Percentiles rank a stretch among this genome's conserved stretches.
Evolutionary conservation across 92 coral and sea anemone species (phyloP).

Genomic region (Diadumene lineata): DNA sequence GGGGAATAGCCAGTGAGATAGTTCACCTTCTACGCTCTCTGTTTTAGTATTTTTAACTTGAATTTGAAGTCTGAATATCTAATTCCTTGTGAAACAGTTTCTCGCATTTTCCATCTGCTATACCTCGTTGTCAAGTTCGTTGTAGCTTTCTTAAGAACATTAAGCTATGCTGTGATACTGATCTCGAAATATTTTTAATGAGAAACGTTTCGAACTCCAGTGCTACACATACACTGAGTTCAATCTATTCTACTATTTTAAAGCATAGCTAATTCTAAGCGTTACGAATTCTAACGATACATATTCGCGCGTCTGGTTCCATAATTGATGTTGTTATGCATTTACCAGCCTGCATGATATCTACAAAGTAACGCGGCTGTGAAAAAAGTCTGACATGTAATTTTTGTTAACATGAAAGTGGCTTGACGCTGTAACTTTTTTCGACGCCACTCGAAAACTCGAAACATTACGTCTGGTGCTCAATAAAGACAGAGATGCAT

Average conservation of each 20-base stretch:
- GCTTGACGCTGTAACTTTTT: too few relatives aligned
- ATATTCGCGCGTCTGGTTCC: background rate
- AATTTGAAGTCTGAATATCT: background rate
- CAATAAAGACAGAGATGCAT: too few relatives aligned
- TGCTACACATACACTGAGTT: background rate
- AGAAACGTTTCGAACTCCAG: background rate
- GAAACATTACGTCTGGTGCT: too few relatives aligned
- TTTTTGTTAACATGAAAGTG: too few relatives aligned
- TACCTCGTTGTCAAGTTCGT: background rate
- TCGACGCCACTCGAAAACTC: too few relatives aligned
- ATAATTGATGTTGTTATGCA: too few relatives aligned
- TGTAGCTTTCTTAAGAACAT: too few relatives aligned
- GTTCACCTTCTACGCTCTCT: conserved; percentile 1
- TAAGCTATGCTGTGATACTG: too few relatives aligned
- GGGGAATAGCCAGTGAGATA: conserved; percentile 5
- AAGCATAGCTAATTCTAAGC: background rate
- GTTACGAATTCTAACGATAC: background rate
- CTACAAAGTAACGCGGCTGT: too few relatives aligned
- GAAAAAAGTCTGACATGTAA: too few relatives aligned
- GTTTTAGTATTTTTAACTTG: conserved; percentile 11
- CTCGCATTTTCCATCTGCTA: background rate
- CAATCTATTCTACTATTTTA: background rate
- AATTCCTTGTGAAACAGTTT: background rate
- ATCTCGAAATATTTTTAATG: background rate
- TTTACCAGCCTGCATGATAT: too few relatives aligned